phyloP scores from a whole-genome alignment of 2,113 vertebrate genomes.

The Anser cygnoides region DNA sequence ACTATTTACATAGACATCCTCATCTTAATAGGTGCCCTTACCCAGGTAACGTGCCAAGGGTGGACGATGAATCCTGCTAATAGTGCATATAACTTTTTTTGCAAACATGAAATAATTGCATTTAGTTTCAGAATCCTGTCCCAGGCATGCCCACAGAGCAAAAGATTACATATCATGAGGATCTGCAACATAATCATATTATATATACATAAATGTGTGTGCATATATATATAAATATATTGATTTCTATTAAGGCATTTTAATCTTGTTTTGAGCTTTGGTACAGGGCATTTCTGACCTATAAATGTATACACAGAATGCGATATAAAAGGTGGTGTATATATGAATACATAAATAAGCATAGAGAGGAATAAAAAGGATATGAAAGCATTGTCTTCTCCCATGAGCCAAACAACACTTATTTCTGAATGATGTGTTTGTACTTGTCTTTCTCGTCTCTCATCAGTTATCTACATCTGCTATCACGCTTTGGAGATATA shows the following conservation, averaged over 20 bases:
- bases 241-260: background rate
- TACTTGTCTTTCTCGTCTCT: slow-evolving; percentile 42
- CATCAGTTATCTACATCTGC: slow-evolving; percentile 30
- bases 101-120: background rate
- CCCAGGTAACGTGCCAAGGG: background rate
- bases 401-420: slow-evolving; percentile 41
- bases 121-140: background rate
- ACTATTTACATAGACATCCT: background rate
- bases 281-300: background rate
- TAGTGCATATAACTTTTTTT: background rate
- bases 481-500: slow-evolving; percentile 8
- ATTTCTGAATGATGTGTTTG: slow-evolving; percentile 63
- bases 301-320: background rate
- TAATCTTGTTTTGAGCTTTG: background rate
- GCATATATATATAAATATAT: background rate
- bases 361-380: background rate
- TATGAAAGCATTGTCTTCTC: slow-evolving; percentile 20
- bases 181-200: background rate
- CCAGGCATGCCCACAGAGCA: background rate
- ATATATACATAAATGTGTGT: background rate
- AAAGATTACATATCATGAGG: background rate
- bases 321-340: background rate
- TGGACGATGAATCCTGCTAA: background rate
- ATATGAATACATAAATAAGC: background rate
- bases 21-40: background rate